A percentile compares a stretch with the other conserved stretches of the same genome.
Conservation (phyloP, 1,140 invertebrate species). For the Aphis craccivora region DNA sequence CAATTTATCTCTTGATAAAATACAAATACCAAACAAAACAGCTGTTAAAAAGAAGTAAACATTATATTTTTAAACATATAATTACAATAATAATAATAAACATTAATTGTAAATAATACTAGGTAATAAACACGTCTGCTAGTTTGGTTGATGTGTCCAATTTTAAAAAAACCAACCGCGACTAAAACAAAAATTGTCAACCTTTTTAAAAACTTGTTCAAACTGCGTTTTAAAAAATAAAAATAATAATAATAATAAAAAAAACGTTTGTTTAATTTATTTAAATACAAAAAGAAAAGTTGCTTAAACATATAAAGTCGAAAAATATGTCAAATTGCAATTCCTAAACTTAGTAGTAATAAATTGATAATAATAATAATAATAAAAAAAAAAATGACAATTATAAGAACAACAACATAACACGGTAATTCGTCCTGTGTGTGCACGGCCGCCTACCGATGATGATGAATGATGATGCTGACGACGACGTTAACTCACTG, state of each 20-base stretch:
- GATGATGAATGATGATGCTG: not conserved
- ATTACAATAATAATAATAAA: too few relatives aligned
- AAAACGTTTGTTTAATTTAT: not conserved
- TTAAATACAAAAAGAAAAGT: not conserved
- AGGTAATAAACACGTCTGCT: not conserved
- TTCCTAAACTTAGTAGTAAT: not conserved
- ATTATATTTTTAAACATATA: too few relatives aligned
- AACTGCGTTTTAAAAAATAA: not conserved
- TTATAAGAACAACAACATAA: constrained; percentile 31
- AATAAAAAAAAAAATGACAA: not conserved
- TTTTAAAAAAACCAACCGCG: not conserved
- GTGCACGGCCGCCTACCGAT: too few relatives aligned
- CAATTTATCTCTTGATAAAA: not conserved
- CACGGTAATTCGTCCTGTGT: constrained; percentile 52
- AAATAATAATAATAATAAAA: too few relatives aligned
- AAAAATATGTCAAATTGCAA: not conserved
- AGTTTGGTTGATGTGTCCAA: not conserved
- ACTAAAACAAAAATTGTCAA: not conserved
- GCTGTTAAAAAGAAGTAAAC: too few relatives aligned
- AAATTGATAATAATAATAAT: too few relatives aligned
- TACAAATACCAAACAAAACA: too few relatives aligned
- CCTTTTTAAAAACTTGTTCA: constrained; percentile 13
- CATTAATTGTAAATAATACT: constrained; percentile 39
- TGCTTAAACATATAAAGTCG: not conserved
- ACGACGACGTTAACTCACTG: not conserved